phyloP scores from a whole-genome alignment of 92 coral and sea anemone genomes.

The Bergia sp. region DNA sequence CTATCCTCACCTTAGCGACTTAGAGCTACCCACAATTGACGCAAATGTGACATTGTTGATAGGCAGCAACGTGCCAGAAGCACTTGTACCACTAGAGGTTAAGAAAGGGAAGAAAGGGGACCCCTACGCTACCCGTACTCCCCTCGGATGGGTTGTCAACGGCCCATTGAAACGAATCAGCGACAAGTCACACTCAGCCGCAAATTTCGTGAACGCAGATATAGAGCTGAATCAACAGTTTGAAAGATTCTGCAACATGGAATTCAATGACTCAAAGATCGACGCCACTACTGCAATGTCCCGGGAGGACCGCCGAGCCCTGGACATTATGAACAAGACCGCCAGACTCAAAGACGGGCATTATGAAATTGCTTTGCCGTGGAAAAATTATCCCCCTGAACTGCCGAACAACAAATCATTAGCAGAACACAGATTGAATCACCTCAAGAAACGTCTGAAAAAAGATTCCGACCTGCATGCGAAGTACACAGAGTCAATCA shows the following conservation, averaged over 20 bases:
- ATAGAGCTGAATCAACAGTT: slow-evolving; percentile 44
- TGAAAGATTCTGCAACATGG: slow-evolving; percentile 58
- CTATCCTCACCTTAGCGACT: slow-evolving; percentile 49
- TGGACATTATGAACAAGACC: slow-evolving; percentile 58
- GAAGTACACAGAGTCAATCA: slow-evolving; percentile 46
- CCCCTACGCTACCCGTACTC: slow-evolving; percentile 47
- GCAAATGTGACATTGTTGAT: slow-evolving; percentile 58
- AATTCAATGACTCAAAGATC: slow-evolving; percentile 50
- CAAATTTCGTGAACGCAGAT: slow-evolving; percentile 50
- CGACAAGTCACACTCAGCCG: not conserved
- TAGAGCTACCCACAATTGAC: slow-evolving; percentile 46
- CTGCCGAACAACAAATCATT: slow-evolving; percentile 49
- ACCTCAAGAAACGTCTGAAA: slow-evolving; percentile 30
- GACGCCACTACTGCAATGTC: slow-evolving; percentile 46
- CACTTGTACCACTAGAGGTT: slow-evolving; percentile 53
- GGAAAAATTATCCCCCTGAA: slow-evolving; percentile 49
- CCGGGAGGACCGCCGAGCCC: slow-evolving; percentile 47
- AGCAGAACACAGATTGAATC: slow-evolving; percentile 48
- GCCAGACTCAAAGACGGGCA: slow-evolving; percentile 51
- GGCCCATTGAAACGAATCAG: slow-evolving; percentile 46
- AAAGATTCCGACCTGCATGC: slow-evolving; percentile 46
- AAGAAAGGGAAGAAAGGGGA: slow-evolving; percentile 25
- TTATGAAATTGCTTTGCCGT: slow-evolving; percentile 62
- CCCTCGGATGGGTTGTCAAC: slow-evolving; percentile 57
- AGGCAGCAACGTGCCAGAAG: slow-evolving; percentile 58